phyloP scores from a whole-genome alignment of 2,888 invertebrate species.

The Ferdinandea cuprea region DNA sequence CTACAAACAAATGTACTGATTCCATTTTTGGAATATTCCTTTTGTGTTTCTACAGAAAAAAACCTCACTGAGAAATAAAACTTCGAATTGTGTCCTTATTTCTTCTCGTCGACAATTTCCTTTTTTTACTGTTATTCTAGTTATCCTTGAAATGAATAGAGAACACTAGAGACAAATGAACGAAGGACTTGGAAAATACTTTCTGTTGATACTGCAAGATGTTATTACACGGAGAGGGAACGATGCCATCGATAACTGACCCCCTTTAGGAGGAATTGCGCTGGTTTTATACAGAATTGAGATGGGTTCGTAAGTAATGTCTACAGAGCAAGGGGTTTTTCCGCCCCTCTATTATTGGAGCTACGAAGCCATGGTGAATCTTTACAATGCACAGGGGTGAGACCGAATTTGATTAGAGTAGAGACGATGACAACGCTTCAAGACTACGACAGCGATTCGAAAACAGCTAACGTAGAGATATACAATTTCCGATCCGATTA shows the following conservation, averaged over 20 bases:
- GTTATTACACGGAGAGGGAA: conserved; percentile 42
- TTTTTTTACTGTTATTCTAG: conserved; percentile 17
- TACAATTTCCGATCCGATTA: conserved; percentile 67
- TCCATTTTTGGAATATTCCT: conserved; percentile 33
- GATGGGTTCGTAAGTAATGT: conserved; percentile 63
- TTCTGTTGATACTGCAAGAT: conserved; percentile 66
- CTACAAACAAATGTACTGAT: conserved; percentile 41
- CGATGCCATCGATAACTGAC: conserved; percentile 63
- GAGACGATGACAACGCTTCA: conserved; percentile 38
- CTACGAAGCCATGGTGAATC: conserved; percentile 15
- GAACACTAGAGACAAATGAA: conserved; percentile 25
- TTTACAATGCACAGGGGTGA: conserved; percentile 39
- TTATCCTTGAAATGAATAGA: conserved; percentile 33
- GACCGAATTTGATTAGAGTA: conserved; percentile 62
- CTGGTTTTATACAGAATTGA: conserved; percentile 60
- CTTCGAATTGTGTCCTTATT: conserved; percentile 39
- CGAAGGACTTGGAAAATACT: conserved; percentile 45
- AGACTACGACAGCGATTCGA: conserved; percentile 50
- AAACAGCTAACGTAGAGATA: conserved; percentile 64
- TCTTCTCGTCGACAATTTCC: conserved; percentile 32
- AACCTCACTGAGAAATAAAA: conserved; percentile 42
- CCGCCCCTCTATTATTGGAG: not conserved
- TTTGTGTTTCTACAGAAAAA: conserved; percentile 7
- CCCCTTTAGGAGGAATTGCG: conserved; percentile 50
- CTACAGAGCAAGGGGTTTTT: conserved; percentile 36